phyloP scores from a whole-genome alignment of 1,140 invertebrate species.

The Hyles vespertilio region DNA sequence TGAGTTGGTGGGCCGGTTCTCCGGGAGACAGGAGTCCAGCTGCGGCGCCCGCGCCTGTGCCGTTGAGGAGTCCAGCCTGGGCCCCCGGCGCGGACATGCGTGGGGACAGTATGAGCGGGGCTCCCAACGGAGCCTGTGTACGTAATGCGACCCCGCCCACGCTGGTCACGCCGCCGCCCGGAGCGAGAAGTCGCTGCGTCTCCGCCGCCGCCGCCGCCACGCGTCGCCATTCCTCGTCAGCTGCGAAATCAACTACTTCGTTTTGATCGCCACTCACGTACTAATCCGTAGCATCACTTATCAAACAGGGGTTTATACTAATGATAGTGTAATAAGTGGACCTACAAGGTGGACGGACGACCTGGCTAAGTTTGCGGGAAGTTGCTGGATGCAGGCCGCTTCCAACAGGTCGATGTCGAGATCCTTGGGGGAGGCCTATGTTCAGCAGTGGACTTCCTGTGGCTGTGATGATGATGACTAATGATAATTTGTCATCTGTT shows the following conservation, averaged over 20 bases:
- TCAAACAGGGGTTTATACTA: not conserved
- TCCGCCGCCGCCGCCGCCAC: slow-evolving; percentile 83
- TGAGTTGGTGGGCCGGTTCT: slow-evolving; percentile 82
- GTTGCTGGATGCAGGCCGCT: too few relatives aligned
- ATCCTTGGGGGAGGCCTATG: too few relatives aligned
- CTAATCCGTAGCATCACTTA: not conserved
- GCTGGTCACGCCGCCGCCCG: slow-evolving; percentile 76
- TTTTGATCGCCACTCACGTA: slow-evolving; percentile 27
- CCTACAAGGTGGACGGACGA: too few relatives aligned
- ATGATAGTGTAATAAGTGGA: too few relatives aligned
- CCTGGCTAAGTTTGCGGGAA: too few relatives aligned
- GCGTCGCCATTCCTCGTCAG: slow-evolving; percentile 86
- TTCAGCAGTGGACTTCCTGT: too few relatives aligned
- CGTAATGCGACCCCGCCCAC: slow-evolving; percentile 79
- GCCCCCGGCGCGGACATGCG: slow-evolving; percentile 86
- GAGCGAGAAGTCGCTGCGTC: slow-evolving; percentile 84
- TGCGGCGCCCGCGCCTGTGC: slow-evolving; percentile 76
- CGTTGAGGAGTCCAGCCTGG: slow-evolving; percentile 82
- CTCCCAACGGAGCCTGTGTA: slow-evolving; percentile 84
- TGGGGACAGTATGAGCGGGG: slow-evolving; percentile 91
- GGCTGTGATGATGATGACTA: too few relatives aligned
- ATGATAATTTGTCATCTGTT: too few relatives aligned
- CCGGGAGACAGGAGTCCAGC: slow-evolving; percentile 77
- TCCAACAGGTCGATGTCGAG: too few relatives aligned
- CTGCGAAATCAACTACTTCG: slow-evolving; percentile 72